Evolutionary conservation across 2,888 invertebrate genomes (phyloP), one percentile per base, ranked within the genome.

Genomic region (Hydrotaea diabolus): DNA sequence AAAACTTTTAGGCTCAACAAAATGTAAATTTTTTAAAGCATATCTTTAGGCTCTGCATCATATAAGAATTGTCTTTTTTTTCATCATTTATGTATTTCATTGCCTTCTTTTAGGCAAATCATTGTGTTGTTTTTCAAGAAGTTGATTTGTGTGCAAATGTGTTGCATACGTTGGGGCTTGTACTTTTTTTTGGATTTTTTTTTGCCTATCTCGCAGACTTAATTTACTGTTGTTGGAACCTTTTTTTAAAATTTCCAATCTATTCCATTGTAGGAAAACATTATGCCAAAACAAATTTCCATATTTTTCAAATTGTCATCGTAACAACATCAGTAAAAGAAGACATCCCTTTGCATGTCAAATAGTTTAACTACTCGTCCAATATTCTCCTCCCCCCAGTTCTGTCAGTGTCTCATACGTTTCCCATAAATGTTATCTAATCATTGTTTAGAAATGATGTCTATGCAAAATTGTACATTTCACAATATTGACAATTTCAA

Each of bases 261-360:
- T n/a, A 9, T 15, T 43, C 49, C n/a, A n/a, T n/a, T n/a, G n/a
- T n/a, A n/a, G n/a, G 2, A 49, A 49, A 49, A 49, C 15, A n/a
- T 9, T 4, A 43, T n/a, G n/a, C 11, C 1, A n/a, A 49, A 15
- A 49, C 49, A 49, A 69, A 69, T 69, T 69, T 69, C 69, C 69
- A 69, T 69, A 69, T 69, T 69, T 69, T 69, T 69, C 17, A 69
- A 69, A 69, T 69, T 69, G 69, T 69, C 69, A 69, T 69, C 21
- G 39, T 46, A 46, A 43, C 66, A 66, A 66, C 66, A 39, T 43
- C 23, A 11, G 26, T 26, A 59, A 59, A 26, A 62, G 23, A 43
- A 46, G 15, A 46, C 69, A 15, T 43, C 69, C 69, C 9, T 69
- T 69, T 46, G 69, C 69, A 69, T 69, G 69, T 69, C 69, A 69